These are phyloP conservation scores for Acanthurus lineatus DNA, from an alignment of 2,797 vertebrate genomes.

Conservation along the genomic window DNA sequence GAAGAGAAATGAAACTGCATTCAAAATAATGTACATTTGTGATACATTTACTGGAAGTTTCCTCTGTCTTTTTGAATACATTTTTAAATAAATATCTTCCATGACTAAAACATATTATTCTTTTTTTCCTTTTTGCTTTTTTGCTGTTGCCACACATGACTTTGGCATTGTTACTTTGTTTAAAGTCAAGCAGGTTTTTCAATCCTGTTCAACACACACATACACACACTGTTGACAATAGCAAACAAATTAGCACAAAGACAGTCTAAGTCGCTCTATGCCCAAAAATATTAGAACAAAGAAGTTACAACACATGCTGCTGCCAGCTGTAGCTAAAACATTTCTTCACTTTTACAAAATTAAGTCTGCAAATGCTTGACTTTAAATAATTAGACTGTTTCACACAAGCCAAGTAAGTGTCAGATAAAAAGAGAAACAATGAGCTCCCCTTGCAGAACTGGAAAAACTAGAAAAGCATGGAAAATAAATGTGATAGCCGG, in stretches of 20 bases:
- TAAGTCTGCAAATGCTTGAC: not conserved
- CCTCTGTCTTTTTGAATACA: no score
- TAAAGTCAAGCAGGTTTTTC: slow-evolving; percentile 56
- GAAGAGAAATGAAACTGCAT: not conserved
- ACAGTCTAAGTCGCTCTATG: not conserved
- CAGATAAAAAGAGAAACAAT: slow-evolving; percentile 9
- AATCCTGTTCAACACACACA: slow-evolving; percentile 23
- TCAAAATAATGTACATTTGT: not conserved
- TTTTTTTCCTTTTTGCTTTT: not conserved
- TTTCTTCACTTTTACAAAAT: not conserved
- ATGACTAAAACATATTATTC: not conserved
- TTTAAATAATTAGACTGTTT: slow-evolving; percentile 4
- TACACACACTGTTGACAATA: not conserved
- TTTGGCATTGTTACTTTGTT: not conserved
- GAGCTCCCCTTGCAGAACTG: slow-evolving; percentile 30
- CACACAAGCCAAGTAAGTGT: slow-evolving; percentile 22
- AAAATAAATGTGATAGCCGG: slow-evolving; percentile 19
- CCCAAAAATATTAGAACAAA: not conserved
- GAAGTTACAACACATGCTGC: not conserved
- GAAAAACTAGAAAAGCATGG: slow-evolving; percentile 53
- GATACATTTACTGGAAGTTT: not conserved
- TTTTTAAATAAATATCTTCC: no score
- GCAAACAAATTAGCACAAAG: slow-evolving; percentile 28
- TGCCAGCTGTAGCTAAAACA: not conserved
- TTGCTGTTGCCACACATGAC: not conserved